phyloP scores from a whole-genome alignment of 2,888 invertebrate species.

The Archips crataeganus region DNA sequence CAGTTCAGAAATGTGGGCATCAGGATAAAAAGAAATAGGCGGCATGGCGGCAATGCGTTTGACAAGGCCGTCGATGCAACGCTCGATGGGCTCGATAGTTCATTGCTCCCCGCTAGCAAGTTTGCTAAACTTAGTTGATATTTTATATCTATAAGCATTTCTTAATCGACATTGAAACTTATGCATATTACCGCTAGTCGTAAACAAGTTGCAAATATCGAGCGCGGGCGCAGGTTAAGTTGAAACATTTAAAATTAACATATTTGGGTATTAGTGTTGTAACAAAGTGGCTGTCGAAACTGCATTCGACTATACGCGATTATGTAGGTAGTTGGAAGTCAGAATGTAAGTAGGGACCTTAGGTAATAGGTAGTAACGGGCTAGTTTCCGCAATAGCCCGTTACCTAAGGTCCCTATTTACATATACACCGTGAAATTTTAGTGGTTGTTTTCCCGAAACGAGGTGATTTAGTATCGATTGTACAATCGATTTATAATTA shows the following conservation, averaged over 20 bases:
- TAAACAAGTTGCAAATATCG: slow-evolving; percentile 25
- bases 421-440: too few species aligned
- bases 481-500: too few species aligned
- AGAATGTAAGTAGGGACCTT: too few species aligned
- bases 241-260: slow-evolving; percentile 7
- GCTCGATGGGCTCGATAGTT: slow-evolving; percentile 12
- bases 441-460: too few species aligned
- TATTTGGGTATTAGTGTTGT: slow-evolving; percentile 18
- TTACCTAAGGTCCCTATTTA: too few species aligned
- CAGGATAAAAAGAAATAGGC: not conserved
- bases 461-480: too few species aligned
- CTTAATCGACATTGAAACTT: slow-evolving; percentile 31
- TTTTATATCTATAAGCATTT: slow-evolving; percentile 12
- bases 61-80: slow-evolving; percentile 34
- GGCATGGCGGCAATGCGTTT: slow-evolving; percentile 6
- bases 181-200: not conserved
- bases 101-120: not conserved
- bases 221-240: not conserved
- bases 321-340: too few species aligned
- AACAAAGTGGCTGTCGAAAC: slow-evolving; percentile 5
- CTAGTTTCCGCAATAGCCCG: too few species aligned
- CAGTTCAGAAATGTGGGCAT: slow-evolving; percentile 11
- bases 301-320: not conserved
- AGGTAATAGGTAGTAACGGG: too few species aligned
- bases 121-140: slow-evolving; percentile 3